A percentile compares a stretch with the other conserved stretches of the same genome.
phyloP scores from a whole-genome alignment of 2,113 vertebrate genomes.

The Hydropotes inermis region DNA sequence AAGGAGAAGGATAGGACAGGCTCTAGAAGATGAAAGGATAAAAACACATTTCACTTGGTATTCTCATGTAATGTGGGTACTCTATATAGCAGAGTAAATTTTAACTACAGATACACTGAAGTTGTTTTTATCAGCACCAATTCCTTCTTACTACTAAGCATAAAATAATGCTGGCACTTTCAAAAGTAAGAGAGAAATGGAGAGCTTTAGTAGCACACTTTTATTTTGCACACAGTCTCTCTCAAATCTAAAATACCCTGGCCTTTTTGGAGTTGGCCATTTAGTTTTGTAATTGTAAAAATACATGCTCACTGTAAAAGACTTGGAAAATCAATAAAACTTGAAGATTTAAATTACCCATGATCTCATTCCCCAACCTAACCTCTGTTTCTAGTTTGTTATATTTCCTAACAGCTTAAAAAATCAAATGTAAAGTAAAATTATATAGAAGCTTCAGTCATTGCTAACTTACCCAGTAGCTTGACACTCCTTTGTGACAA shows the following conservation, averaged over 20 bases:
- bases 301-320: neutral
- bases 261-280: neutral
- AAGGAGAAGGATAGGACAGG: neutral
- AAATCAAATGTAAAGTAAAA: neutral
- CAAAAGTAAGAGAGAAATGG: neutral
- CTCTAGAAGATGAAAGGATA: neutral
- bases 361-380: neutral
- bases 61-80: neutral
- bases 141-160: neutral
- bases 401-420: neutral
- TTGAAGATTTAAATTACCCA: neutral
- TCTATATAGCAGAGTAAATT: neutral
- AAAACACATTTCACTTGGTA: neutral
- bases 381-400: neutral
- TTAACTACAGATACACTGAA: neutral
- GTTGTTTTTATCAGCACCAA: neutral
- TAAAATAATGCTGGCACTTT: neutral
- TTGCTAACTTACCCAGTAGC: slow-evolving; percentile 83
- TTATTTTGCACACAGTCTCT: neutral
- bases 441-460: neutral
- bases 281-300: neutral
- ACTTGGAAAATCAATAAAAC: neutral
- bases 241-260: neutral
- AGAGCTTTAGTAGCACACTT: neutral
- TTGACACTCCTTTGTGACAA: slow-evolving; percentile 80